Base-by-base conservation (phyloP, 2,888 invertebrate genomes). In the Hofmannophila pseudospretella region DNA sequence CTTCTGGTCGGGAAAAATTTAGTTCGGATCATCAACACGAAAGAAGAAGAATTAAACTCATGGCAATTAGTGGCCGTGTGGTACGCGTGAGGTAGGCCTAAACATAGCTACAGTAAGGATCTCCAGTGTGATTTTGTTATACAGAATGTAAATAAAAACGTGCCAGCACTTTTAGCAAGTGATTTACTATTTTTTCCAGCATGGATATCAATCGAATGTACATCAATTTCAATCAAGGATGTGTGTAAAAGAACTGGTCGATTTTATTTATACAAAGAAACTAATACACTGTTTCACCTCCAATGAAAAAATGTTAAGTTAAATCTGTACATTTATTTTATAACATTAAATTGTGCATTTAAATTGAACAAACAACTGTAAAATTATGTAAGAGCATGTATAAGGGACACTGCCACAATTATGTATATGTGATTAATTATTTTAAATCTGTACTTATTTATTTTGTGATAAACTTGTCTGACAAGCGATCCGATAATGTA, bases 371-470 rank as follows among this genome's bases (percentile, higher is more conserved):
- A 74, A 74, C 65, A 54, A 51, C 50, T 44, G 49, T 54, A 63
- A 68, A 5, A 64, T 66, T 66, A 64, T 67, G 63, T 66, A 60
- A 58, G 65, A 59, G 67, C 64, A 64, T 68, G 68, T 67, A 63
- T 23, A 23, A 63, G 66, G 53, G 35, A 55, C 73, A 75, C 78
- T 75, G 77, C 79, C 77, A 71, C 63, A 49, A 53, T 49, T 42
- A 45, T 66, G 67, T 70, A 67, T 59, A 64, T 73, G 66, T 23
- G 23, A 57, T 26, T 52, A 11, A 55, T 64, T 63, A 54, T 65
- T 51, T 58, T 67, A 62, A 60, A 67, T 68, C 67, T 65, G 75
- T 77, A 77, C 70, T 78, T 77, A 77, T 73, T 76, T 69, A 70
- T 74, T 67, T 64, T 69, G 67, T 67, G 62, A 69, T 69, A 66